A percentile compares a stretch with the other conserved stretches of the same genome.
Evolutionary conservation across 2,797 vertebrate genomes (phyloP).

Genomic region (Lemur catta): DNA sequence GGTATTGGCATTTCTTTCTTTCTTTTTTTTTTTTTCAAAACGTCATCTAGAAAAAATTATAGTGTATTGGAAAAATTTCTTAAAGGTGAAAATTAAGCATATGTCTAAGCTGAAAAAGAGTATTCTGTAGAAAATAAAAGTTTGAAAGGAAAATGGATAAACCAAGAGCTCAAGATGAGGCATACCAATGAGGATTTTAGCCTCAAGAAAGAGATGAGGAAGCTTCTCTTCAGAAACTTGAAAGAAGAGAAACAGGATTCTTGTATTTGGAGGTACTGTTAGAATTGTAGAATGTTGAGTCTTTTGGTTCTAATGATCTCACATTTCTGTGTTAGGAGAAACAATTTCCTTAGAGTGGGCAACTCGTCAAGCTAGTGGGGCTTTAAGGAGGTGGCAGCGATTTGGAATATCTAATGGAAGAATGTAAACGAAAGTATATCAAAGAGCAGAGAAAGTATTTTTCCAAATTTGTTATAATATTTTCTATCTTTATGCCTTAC

Average conservation of each 20-base stretch:
- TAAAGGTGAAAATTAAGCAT: not conserved
- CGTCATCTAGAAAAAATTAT: not conserved
- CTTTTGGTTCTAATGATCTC: not conserved
- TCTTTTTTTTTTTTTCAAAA: not conserved
- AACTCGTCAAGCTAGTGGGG: not conserved
- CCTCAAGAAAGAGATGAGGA: not conserved
- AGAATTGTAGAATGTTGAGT: not conserved
- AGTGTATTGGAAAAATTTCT: not conserved
- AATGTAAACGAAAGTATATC: not conserved
- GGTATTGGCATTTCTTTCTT: not conserved
- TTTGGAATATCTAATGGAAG: not conserved
- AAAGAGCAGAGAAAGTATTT: not conserved
- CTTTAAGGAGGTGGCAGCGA: not conserved
- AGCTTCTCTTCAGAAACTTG: not conserved
- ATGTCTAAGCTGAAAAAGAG: not conserved
- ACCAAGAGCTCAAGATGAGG: not conserved
- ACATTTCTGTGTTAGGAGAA: not conserved
- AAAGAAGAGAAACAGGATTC: not conserved
- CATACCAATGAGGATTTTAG: not conserved
- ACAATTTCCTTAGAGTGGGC: not conserved
- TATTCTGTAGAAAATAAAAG: not conserved
- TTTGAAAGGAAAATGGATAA: not conserved
- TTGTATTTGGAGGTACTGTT: not conserved
- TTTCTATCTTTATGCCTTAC: not conserved
- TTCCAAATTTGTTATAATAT: not conserved